Evolutionary conservation across 2,113 vertebrate species (phyloP).

Genomic region (Tupaia chinensis): DNA sequence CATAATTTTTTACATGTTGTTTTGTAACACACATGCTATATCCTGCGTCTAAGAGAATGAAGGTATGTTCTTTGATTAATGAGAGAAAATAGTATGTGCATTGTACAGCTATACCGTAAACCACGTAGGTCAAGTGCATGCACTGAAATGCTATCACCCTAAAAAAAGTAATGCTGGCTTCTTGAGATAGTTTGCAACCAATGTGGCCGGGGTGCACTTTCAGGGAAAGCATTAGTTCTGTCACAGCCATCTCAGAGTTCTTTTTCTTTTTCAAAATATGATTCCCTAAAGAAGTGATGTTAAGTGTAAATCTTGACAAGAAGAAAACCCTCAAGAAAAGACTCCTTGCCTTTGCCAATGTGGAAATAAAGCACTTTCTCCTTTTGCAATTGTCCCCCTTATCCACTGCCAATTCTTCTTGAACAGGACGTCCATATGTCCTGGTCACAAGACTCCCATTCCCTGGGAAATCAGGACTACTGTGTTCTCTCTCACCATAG

Average conservation of each 20-base stretch:
- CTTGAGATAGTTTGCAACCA: neutral
- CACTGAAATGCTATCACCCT: neutral
- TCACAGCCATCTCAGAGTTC: neutral
- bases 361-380: neutral
- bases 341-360: neutral
- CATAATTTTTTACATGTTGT: neutral
- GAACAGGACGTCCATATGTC: neutral
- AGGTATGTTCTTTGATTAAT: neutral
- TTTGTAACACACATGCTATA: neutral
- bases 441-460: neutral
- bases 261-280: neutral
- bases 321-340: neutral
- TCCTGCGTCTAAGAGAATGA: neutral
- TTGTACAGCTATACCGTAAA: neutral
- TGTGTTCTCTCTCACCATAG: neutral
- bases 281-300: neutral
- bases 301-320: neutral
- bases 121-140: neutral
- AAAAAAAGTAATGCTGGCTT: neutral
- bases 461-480: neutral
- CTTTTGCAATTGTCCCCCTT: neutral
- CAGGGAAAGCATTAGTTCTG: neutral
- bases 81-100: neutral
- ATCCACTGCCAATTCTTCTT: neutral
- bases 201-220: neutral